These are phyloP conservation scores for Lypha dubia DNA, from an alignment of 2,888 invertebrate genomes.

Conservation along the genomic window DNA sequence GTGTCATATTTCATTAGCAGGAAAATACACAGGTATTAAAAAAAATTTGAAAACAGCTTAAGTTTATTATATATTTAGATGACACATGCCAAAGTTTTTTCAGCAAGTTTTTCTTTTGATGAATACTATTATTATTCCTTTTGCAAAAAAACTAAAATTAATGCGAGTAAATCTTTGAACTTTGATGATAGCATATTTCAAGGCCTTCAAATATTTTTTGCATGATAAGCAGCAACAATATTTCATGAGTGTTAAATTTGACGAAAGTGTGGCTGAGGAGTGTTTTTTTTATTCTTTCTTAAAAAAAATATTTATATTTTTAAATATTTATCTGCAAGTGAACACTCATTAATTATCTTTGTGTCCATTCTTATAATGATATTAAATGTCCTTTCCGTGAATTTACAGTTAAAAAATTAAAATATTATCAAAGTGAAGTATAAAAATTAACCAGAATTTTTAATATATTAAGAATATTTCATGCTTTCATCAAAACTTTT, in stretches of 20 bases:
- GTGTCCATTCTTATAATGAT: background rate
- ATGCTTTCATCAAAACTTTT: too few relatives aligned
- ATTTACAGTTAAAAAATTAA: background rate
- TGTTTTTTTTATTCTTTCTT: background rate
- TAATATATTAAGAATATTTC: too few relatives aligned
- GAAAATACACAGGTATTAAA: constrained; percentile 22
- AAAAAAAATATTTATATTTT: background rate
- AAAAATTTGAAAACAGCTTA: constrained; percentile 14
- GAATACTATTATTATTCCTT: background rate
- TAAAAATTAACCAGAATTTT: too few relatives aligned
- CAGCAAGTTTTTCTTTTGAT: background rate
- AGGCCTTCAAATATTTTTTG: background rate
- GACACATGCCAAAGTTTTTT: constrained; percentile 34
- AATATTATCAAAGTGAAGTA: too few relatives aligned
- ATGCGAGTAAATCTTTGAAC: background rate
- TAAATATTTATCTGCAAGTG: constrained; percentile 5
- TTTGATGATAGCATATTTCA: background rate
- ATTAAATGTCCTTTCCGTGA: background rate
- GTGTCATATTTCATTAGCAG: constrained; percentile 68
- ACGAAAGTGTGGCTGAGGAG: background rate
- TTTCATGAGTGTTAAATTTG: background rate
- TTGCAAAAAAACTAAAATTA: background rate
- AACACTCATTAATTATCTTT: background rate
- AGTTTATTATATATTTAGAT: constrained; percentile 8
- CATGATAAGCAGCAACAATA: background rate